Percentiles rank a stretch among this genome's conserved stretches.
phyloP scores from a whole-genome alignment of 37 sponge, comb jelly and placozoan genomes.

The Lycopodina hypogea region DNA sequence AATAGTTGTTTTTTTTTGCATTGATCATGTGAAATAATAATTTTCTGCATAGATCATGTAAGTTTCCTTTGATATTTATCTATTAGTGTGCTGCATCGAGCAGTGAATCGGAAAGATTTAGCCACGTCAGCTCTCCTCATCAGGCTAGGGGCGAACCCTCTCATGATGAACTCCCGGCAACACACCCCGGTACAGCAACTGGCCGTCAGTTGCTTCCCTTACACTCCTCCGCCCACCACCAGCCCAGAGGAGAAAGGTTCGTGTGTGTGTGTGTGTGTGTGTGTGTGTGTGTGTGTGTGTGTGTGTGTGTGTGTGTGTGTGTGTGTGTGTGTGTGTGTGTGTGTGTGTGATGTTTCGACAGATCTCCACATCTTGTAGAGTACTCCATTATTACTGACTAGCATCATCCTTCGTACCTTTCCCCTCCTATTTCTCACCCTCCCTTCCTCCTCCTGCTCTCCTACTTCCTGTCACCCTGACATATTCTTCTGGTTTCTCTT shows the following conservation, averaged over 20 bases:
- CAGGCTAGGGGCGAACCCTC: constrained; percentile 67
- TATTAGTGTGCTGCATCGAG: constrained; percentile 64
- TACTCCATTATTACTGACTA: neutral
- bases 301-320: constrained; percentile 17
- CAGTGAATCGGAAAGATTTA: constrained; percentile 41
- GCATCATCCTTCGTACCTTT: neutral
- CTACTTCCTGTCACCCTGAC: no score
- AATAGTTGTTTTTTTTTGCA: neutral
- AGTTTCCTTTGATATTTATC: neutral
- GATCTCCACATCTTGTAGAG: neutral
- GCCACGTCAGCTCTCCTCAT: constrained; percentile 46
- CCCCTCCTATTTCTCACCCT: no score
- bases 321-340: constrained; percentile 23
- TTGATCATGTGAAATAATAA: no score
- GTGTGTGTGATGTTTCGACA: neutral
- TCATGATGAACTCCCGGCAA: constrained; percentile 30
- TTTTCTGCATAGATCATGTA: neutral
- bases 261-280: neutral
- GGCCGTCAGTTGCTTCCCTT: constrained; percentile 58
- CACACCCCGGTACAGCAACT: constrained; percentile 50
- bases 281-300: neutral
- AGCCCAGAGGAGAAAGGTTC: constrained; percentile 29
- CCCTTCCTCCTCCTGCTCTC: no score
- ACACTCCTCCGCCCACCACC: neutral
- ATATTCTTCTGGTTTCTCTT: no score